Base-by-base conservation (phyloP, 2,797 vertebrate genomes). In the Chelmon rostratus region DNA sequence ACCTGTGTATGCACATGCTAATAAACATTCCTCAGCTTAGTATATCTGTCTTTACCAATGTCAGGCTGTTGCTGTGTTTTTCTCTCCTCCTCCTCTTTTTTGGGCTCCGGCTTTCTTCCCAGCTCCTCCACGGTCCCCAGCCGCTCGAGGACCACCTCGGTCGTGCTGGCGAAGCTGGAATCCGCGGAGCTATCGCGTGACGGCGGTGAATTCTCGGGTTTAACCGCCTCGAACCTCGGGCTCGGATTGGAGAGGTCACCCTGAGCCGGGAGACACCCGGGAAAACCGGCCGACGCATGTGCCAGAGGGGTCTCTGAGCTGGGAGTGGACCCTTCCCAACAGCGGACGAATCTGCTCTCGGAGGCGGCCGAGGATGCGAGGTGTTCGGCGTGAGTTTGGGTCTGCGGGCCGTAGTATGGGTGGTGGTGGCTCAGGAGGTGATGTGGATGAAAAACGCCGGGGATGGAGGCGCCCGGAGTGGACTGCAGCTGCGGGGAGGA, bases 381-480 rank as follows among this genome's bases (percentile, higher is more conserved):
- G 91, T 96, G 95, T 79, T 97, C 93, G 77, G 75, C 31, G 85
- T 91, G 92, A 19, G 23, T 76, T 63, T 88, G 92, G 35, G 90
- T 28, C 84, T 91, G 91, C 31, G 87, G 82, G 75, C 87, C 87
- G 84, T 94, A 94, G 85, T 93, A 94, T 0, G 87, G 73, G 64
- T 87, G 91, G 85, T 81, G 90, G 78, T 92, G 91, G 81, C 78
- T 79, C 65, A 92, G 78, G 52, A 92, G 90, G 80, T 69, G 94
- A 76, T 97, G 97, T 37, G 96, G 96, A 59, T 96, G 97, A 63
- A 97, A 98, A 59, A 97, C 95, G 79, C 97, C 96, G 64, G 96
- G 93, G 93, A 97, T 94, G 73, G 94, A 91, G 77, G 96, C 91
- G 61, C 95, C 83, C 38, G 87, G 58, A 56, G 65, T 88, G 82